A percentile compares a stretch with the other conserved stretches of the same genome.
phyloP scores from a whole-genome alignment of 2,888 invertebrate genomes.

The Eumerus sabulonum region DNA sequence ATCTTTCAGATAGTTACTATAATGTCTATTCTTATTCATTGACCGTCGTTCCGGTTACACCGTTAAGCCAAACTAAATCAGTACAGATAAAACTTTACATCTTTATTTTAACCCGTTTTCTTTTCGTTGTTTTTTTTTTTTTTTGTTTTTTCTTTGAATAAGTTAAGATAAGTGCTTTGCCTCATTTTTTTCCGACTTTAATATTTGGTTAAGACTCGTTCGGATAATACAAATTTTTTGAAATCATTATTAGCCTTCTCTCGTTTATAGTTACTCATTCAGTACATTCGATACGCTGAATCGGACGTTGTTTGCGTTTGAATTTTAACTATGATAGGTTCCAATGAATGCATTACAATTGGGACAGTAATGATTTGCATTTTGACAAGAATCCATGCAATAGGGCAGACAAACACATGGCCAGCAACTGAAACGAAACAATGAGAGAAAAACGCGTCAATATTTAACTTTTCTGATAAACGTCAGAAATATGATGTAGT shows the following conservation, averaged over 20 bases:
- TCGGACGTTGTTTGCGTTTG: too few species aligned
- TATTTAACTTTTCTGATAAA: too few species aligned
- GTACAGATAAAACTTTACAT: conserved; percentile 3
- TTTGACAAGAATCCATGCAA: conserved; percentile 81
- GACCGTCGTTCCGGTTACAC: too few species aligned
- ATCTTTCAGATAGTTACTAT: too few species aligned
- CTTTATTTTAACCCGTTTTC: conserved; percentile 14
- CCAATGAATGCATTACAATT: conserved; percentile 81
- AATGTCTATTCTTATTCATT: too few species aligned
- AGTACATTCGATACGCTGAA: too few species aligned
- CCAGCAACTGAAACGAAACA: conserved; percentile 77
- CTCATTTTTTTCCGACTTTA: conserved; percentile 3
- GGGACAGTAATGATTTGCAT: conserved; percentile 82
- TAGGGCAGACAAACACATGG: conserved; percentile 82
- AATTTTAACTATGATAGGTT: conserved; percentile 76
- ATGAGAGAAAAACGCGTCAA: neutral
- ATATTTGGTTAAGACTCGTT: neutral
- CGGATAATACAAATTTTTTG: too few species aligned
- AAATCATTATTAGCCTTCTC: too few species aligned
- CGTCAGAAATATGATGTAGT: too few species aligned
- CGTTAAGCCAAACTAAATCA: too few species aligned
- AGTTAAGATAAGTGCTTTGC: conserved; percentile 4
- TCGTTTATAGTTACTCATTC: too few species aligned
- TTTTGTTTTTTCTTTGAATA: conserved; percentile 3
- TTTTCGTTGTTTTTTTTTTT: too few species aligned